Base-by-base conservation (phyloP, 2,888 invertebrate species). In the Bugulina stolonifera region DNA sequence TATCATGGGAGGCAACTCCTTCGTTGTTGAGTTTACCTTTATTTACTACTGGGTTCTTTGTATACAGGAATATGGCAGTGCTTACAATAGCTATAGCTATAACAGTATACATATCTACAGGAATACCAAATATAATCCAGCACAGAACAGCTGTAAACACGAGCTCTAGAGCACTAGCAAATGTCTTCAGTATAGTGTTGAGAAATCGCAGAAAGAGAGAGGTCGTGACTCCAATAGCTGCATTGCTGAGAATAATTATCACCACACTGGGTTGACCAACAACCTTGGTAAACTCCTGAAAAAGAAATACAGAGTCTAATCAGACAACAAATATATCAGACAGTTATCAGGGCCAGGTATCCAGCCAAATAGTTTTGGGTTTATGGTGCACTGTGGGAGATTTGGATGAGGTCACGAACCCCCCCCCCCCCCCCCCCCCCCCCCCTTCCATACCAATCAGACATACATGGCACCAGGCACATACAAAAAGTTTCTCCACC, bases 121-220 rank as follows among this genome's bases (percentile, higher is more conserved):
- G 89, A 83, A 94, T 94, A 76, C 89, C 89, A 83, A 96, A 94
- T 70, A 95, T 82, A 69, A 85, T 14, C 87, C 91, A 93, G 79
- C 93, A 93, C 0, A 94, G 87, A 22, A 95, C 86, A 0, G 95
- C 95, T 0, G 95, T 95, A 79, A 96, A 91, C 72, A 94, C 87
- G 43, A 96, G 85, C 82, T 96, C 96, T 78, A 96, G 86, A 22
- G 94, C 95, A 85, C 94, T 93, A 0, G 96, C 96, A 85, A 95
- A 96, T 0, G 94, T 94, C 86, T 97, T 96, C 72, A 96, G 86
- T 80, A 97, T 95, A 0, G 95, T 95, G 84, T 96, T 96, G 79
- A 96, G 88, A 78, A 91, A 92, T 83, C 93, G 92, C 32, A 97
- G 86, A 82, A 96, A 96, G 83, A 96, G 92, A 84, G 93, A 93